A percentile compares a stretch with the other conserved stretches of the same genome.
phyloP scores from a whole-genome alignment of 2,113 vertebrate genomes.

The Laticauda laticaudata region DNA sequence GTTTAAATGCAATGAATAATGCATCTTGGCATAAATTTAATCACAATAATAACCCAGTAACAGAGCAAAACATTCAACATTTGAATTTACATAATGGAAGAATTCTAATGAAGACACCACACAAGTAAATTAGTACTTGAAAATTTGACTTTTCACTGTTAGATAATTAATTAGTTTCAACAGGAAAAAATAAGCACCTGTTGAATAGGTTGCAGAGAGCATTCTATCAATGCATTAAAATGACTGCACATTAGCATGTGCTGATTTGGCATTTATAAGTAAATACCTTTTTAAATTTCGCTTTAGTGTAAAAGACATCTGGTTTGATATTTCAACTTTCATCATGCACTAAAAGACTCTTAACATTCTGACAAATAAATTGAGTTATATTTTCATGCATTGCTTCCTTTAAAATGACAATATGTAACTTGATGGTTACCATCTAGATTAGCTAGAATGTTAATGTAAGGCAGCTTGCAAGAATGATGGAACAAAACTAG shows the following conservation, averaged over 20 bases:
- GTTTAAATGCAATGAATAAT: conserved; percentile 30
- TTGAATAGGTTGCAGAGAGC: conserved; percentile 19
- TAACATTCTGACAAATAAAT: conserved; percentile 17
- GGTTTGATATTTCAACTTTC: conserved; percentile 16
- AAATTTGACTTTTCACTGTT: conserved; percentile 18
- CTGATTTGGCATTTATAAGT: conserved; percentile 40
- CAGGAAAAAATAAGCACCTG: conserved; percentile 18
- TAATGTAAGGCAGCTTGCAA: not conserved
- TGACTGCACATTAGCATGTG: conserved; percentile 12
- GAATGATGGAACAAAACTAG: not conserved
- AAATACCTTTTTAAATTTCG: conserved; percentile 22
- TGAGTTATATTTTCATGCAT: not conserved
- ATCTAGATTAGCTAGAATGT: not conserved
- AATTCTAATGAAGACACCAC: conserved; percentile 30
- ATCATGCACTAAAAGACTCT: conserved; percentile 19
- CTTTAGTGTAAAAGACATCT: conserved; percentile 14
- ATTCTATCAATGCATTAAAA: conserved; percentile 18
- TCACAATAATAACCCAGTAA: conserved; percentile 30
- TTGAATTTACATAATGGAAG: conserved; percentile 35
- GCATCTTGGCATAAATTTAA: conserved; percentile 25
- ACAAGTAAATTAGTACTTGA: conserved; percentile 11
- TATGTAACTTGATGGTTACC: not conserved
- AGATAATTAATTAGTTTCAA: conserved; percentile 20
- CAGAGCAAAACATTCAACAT: conserved; percentile 35
- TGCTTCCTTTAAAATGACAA: conserved; percentile 5